phyloP scores from a whole-genome alignment of 2,113 vertebrate genomes.

The Apeltes quadracus region DNA sequence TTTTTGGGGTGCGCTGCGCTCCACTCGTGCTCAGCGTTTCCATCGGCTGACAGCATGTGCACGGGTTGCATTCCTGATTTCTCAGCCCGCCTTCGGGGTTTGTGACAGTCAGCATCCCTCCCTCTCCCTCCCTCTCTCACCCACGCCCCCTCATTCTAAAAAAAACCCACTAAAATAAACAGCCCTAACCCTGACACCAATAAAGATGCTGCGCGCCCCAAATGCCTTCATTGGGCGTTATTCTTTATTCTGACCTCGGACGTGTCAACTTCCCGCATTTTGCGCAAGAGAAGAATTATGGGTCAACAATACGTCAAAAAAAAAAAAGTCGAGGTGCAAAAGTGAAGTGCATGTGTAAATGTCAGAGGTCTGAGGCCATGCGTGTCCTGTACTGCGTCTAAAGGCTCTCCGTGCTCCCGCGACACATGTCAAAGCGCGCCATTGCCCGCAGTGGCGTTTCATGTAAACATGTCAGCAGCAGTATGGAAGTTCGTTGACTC shows the following conservation, averaged over 20 bases:
- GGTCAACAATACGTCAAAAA: too few species aligned
- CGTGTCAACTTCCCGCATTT: neutral
- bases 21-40: constrained; percentile 12
- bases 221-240: neutral
- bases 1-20: constrained; percentile 25
- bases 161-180: neutral
- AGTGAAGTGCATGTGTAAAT: neutral
- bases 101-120: constrained; percentile 1
- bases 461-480: constrained; percentile 10
- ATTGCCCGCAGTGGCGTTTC: constrained; percentile 13
- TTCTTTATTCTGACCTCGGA: neutral
- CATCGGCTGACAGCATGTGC: constrained; percentile 41
- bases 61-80: constrained; percentile 17
- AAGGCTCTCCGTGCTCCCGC: neutral
- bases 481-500: neutral
- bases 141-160: neutral
- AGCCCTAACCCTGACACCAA: constrained; percentile 5
- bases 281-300: too few species aligned
- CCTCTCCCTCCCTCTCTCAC: neutral
- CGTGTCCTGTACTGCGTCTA: neutral
- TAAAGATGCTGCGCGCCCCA: neutral
- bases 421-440: neutral
- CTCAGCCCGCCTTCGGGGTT: constrained; percentile 40
- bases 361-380: neutral
- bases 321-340: neutral